Base-by-base conservation (phyloP, 92 coral and sea anemone genomes). In the Porites divaricata region DNA sequence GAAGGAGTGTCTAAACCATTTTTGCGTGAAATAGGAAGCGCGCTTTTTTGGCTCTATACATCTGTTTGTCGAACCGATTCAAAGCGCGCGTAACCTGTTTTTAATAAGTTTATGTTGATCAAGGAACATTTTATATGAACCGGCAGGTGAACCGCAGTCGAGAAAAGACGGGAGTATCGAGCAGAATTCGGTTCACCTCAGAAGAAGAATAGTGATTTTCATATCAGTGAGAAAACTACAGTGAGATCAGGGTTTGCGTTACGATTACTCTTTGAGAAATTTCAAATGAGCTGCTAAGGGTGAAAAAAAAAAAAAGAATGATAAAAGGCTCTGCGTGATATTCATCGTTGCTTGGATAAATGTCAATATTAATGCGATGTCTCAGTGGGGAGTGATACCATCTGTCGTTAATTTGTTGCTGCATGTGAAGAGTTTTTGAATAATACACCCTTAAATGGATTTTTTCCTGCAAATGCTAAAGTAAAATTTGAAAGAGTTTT, bases 331-430 rank as follows among this genome's bases (percentile, higher is more conserved):
- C 85, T 21, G 53, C 65, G 74, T 69, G 67, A 41, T 15, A 25
- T 10, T 35, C 75, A 59, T 10, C 13, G 84, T 80, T 80, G 75
- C 84, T 17, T 9, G 15, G 84, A 3, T 17, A 22, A 75, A 67
- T 26, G 52, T 56, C 57, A 25, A 54, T 19, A 53, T 48, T 17
- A 51, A 13, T 22, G 21, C 53, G 54, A 67, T 71, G 26, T n/a
- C 22, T 57, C 45, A 12, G 2, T 17, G 22, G 54, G 84, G n/a
- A 19, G 1, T 15, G 16, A 15, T 15, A 54, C 16, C 59, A 11
- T 2, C 59, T 54, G 12, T 54, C 59, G 45, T 35, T 35, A 35
- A 35, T 2, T 35, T 35, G 4, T 35, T 35, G 45, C 45, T 35
- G 6, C 45, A 35, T 4, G 45, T 54, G 16, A 54, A 8, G 59